A percentile compares a stretch with the other conserved stretches of the same genome.
These are phyloP conservation scores for Tolypeutes matacus DNA, from an alignment of 2,797 vertebrate genomes.

Conservation along the genomic window DNA sequence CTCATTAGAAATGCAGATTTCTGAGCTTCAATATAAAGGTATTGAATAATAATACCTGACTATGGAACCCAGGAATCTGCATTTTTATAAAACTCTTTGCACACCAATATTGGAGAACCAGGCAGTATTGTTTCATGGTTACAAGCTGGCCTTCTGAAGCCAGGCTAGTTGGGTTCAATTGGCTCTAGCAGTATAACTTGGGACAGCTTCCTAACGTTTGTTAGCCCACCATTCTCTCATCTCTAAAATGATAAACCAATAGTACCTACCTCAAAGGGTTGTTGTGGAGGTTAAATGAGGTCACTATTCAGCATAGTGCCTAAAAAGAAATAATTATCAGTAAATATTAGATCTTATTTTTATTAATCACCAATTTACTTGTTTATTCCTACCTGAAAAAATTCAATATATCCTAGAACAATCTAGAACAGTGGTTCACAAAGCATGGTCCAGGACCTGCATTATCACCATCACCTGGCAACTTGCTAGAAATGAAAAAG, in stretches of 20 bases:
- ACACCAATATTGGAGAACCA: neutral
- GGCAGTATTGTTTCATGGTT: neutral
- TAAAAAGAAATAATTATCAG: neutral
- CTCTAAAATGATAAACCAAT: neutral
- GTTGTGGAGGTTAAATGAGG: neutral
- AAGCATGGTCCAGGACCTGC: neutral
- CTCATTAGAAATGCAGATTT: neutral
- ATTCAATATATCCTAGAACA: neutral
- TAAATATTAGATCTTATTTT: neutral
- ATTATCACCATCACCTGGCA: neutral
- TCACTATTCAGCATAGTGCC: neutral
- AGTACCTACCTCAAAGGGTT: neutral
- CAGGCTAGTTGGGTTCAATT: neutral
- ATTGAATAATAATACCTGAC: neutral
- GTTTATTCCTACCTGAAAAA: neutral
- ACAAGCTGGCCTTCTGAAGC: neutral
- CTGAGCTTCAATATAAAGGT: neutral
- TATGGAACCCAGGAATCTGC: neutral
- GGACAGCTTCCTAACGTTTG: neutral
- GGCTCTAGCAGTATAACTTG: neutral
- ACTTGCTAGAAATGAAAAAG: neutral
- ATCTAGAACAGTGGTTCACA: neutral
- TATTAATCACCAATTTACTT: neutral
- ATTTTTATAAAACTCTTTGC: slow-evolving; percentile 24
- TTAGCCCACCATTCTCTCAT: neutral